A percentile compares a stretch with the other conserved stretches of the same genome.
Conservation (phyloP, 64 coral and sea anemone species). For the Montipora cactus region DNA sequence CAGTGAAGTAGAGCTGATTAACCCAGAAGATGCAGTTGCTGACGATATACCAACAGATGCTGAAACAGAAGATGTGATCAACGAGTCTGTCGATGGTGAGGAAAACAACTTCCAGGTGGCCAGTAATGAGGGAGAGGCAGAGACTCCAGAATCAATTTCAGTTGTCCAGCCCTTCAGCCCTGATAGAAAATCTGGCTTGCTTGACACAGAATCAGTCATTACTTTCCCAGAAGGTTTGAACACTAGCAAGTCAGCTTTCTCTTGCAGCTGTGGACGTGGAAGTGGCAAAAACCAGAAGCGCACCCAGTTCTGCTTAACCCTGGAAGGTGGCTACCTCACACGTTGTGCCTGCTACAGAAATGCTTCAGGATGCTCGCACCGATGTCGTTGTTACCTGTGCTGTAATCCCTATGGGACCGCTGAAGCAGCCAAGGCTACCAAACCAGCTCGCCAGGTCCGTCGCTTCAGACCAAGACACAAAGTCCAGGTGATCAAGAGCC, state of each 20-base stretch:
- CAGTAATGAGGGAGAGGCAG: background rate
- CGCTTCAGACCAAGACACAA: slow-evolving; percentile 68
- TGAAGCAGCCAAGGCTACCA: slow-evolving; percentile 37
- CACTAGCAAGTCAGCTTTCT: slow-evolving; percentile 37
- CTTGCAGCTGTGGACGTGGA: slow-evolving; percentile 69
- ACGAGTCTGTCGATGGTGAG: background rate
- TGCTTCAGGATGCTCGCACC: slow-evolving; percentile 53
- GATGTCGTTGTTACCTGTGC: slow-evolving; percentile 69
- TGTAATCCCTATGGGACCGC: slow-evolving; percentile 75
- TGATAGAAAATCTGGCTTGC: background rate
- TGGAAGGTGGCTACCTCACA: slow-evolving; percentile 63
- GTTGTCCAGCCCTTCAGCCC: background rate
- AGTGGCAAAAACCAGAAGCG: slow-evolving; percentile 54
- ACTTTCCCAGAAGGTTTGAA: slow-evolving; percentile 12
- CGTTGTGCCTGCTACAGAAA: slow-evolving; percentile 70
- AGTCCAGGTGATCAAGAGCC: slow-evolving; percentile 56
- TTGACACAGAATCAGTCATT: slow-evolving; percentile 11
- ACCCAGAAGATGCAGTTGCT: background rate
- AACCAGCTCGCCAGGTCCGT: slow-evolving; percentile 46
- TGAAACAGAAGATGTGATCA: background rate
- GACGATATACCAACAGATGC: background rate
- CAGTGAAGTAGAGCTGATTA: background rate
- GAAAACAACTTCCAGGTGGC: background rate
- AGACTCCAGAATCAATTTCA: background rate
- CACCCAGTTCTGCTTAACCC: slow-evolving; percentile 59